Percentiles rank a stretch among this genome's conserved stretches.
These are phyloP conservation scores for Lomographa bimaculata DNA, from an alignment of 2,888 invertebrate species.

Conservation along the genomic window DNA sequence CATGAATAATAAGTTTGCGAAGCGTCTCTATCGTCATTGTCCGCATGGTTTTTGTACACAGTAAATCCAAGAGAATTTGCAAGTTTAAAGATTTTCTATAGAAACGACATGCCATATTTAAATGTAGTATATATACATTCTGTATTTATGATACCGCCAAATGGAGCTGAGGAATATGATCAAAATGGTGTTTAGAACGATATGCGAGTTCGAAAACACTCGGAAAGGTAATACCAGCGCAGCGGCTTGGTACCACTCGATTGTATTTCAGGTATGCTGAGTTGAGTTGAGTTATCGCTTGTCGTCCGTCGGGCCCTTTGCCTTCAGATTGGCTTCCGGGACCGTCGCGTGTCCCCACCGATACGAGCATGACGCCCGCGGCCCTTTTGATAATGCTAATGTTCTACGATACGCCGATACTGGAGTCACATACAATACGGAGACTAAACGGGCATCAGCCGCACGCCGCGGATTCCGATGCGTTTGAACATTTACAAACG, in stretches of 20 bases:
- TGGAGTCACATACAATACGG: slow-evolving; percentile 66
- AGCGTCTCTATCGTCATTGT: slow-evolving; percentile 26
- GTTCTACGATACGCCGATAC: slow-evolving; percentile 71
- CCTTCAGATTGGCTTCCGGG: slow-evolving; percentile 74
- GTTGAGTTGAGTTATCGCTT: slow-evolving; percentile 75
- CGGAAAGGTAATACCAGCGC: slow-evolving; percentile 56
- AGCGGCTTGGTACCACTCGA: slow-evolving; percentile 63
- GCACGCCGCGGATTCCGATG: slow-evolving; percentile 55
- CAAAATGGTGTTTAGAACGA: slow-evolving; percentile 41
- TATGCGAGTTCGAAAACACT: slow-evolving; percentile 37
- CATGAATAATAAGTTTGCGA: slow-evolving; percentile 31
- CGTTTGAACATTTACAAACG: slow-evolving; percentile 54
- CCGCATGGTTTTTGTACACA: slow-evolving; percentile 11
- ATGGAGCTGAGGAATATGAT: slow-evolving; percentile 28
- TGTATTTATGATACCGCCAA: slow-evolving; percentile 30
- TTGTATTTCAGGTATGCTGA: slow-evolving; percentile 73
- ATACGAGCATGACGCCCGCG: slow-evolving; percentile 76
- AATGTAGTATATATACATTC: slow-evolving; percentile 18
- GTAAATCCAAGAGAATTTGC: slow-evolving; percentile 24
- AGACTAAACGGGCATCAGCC: slow-evolving; percentile 68
- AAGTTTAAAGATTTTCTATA: slow-evolving; percentile 15
- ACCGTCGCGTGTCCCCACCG: slow-evolving; percentile 70
- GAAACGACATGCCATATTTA: slow-evolving; percentile 15
- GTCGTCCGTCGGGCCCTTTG: slow-evolving; percentile 71
- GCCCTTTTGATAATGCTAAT: slow-evolving; percentile 81